phyloP scores from a whole-genome alignment of 2,888 invertebrate genomes.

The Epistrophe eligans region DNA sequence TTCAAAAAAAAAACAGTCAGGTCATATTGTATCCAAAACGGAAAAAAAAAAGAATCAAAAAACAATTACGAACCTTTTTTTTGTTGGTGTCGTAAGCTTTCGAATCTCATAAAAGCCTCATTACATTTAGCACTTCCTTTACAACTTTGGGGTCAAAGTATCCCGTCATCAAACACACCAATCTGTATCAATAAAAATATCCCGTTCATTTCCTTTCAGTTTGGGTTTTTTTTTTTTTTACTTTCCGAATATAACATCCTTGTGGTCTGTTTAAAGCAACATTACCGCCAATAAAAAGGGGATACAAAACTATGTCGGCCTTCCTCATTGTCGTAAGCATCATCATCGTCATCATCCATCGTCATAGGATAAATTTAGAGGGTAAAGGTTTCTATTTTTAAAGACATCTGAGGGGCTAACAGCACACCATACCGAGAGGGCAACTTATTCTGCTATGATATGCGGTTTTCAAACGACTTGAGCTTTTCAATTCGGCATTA shows the following conservation, averaged over 20 bases:
- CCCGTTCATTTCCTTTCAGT: slow-evolving; percentile 1
- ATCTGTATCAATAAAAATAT: slow-evolving; percentile 37
- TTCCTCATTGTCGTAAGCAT: slow-evolving; percentile 11
- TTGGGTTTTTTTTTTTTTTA: slow-evolving; percentile 21
- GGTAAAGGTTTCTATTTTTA: slow-evolving; percentile 33
- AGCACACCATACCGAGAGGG: background rate
- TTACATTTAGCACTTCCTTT: slow-evolving; percentile 50
- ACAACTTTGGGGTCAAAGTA: slow-evolving; percentile 15
- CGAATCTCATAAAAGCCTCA: slow-evolving; percentile 65
- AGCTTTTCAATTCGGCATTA: slow-evolving; percentile 53
- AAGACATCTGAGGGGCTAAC: slow-evolving; percentile 1
- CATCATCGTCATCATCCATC: slow-evolving; percentile 31
- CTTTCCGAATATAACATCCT: slow-evolving; percentile 38
- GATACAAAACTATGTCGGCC: slow-evolving; percentile 23
- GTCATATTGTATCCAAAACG: background rate
- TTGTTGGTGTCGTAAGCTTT: slow-evolving; percentile 35
- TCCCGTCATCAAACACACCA: slow-evolving; percentile 10
- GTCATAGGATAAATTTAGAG: slow-evolving; percentile 41
- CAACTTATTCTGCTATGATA: slow-evolving; percentile 48
- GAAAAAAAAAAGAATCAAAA: slow-evolving; percentile 53
- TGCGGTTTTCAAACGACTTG: slow-evolving; percentile 62
- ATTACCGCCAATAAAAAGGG: slow-evolving; percentile 42
- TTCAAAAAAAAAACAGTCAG: background rate
- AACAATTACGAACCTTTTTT: slow-evolving; percentile 56
- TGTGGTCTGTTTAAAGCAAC: slow-evolving; percentile 59